Evolutionary conservation across 1,140 invertebrate genomes (phyloP), one percentile per base, ranked within the genome.

Genomic region (Pogonomyrmex barbatus): DNA sequence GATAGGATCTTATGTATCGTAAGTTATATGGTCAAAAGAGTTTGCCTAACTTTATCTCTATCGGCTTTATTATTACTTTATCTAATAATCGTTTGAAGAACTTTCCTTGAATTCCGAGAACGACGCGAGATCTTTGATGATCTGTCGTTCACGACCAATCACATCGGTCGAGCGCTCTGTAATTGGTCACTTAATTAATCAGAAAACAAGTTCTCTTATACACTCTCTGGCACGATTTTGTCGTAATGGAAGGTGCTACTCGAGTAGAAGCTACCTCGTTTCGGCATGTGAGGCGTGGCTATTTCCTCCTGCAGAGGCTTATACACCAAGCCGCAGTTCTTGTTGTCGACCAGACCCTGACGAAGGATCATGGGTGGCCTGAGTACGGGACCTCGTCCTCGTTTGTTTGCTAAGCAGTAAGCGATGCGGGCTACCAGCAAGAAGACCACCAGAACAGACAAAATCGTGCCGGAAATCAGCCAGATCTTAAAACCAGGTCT

Each of bases 171-270:
- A 17, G 42, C 30, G 42, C 9, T 36, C 14, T 54, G 14, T 76
- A 85, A 60, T 78, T 67, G 54, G 45, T 56, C 42, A 86, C 2
- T 87, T 70, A 68, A 30, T 60, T 68, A n/a, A 56, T 62, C 58
- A 24, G 3, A 14, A 50, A 54, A 54, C 1, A 2, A 42, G 4
- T 36, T 83, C 17, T 58, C 10, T 73, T 95, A 96, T 84, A 96
- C 96, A 88, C 96, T 96, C 89, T 96, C 96, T 68, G 96, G 96
- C 79, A 96, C 96, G 82, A 96, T 96, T 91, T 96, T 96, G 89
- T 95, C 96, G 92, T 96, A 96, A 88, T 96, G 96, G 94, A 96
- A 96, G 36, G 96, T 96, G 92, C 96, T 96, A 91, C 96, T 96
- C 52, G 96, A 96, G 85, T 96, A 96, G 60, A 96, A 96, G 83